Conservation (phyloP, 2,113 vertebrate species). For the Baryphthengus martii region DNA sequence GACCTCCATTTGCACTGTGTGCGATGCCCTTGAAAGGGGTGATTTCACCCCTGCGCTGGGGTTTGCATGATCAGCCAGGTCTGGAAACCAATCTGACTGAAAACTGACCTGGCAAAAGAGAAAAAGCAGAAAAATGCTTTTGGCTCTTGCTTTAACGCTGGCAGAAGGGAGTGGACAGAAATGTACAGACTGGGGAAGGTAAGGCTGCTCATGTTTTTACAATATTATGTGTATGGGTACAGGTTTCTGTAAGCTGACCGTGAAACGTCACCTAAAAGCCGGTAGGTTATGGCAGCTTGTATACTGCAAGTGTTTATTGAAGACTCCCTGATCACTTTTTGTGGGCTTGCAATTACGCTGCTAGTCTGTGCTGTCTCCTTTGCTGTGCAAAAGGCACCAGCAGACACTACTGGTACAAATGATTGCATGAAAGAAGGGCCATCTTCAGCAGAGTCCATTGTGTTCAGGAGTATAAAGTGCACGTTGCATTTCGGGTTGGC, state of each 20-base stretch:
- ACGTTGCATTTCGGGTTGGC: neutral
- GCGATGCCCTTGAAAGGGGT: neutral
- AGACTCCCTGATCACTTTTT: neutral
- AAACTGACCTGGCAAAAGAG: neutral
- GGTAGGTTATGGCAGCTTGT: neutral
- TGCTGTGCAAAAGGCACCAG: neutral
- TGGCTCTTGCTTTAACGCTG: neutral
- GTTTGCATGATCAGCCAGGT: neutral
- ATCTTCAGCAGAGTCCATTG: neutral
- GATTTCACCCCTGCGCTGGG: neutral
- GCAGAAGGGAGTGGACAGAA: neutral
- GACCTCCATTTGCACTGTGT: neutral
- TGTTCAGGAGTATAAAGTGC: neutral
- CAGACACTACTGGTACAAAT: neutral
- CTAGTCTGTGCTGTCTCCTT: neutral
- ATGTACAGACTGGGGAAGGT: neutral
- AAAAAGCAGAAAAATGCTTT: fast-evolving
- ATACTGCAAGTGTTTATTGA: neutral
- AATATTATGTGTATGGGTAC: neutral
- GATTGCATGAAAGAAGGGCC: neutral
- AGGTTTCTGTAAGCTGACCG: neutral
- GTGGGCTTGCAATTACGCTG: neutral
- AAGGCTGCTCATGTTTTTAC: neutral
- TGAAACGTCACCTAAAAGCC: neutral
- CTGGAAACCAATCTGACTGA: neutral